phyloP scores from a whole-genome alignment of 2,113 vertebrate species.

The Eolophus roseicapilla region DNA sequence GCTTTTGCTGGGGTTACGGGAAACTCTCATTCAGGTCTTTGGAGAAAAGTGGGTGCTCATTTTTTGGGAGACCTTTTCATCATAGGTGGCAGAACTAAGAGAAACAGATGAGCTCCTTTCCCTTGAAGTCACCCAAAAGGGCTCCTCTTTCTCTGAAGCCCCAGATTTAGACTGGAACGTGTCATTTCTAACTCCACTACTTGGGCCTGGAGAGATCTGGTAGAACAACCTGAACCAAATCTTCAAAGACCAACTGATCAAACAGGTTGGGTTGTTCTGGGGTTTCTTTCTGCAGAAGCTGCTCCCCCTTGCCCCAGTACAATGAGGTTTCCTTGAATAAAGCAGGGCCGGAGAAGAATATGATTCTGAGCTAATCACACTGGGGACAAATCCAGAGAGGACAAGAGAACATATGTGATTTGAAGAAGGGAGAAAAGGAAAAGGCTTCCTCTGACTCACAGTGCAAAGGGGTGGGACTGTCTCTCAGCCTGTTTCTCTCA shows the following conservation, averaged over 20 bases:
- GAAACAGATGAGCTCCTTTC: neutral
- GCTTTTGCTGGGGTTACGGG: neutral
- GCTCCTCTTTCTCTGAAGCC: neutral
- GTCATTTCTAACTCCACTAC: neutral
- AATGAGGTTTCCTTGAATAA: neutral
- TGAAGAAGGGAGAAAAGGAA: neutral
- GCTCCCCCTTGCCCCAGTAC: accelerated
- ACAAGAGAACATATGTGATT: neutral
- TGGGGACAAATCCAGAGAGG: neutral
- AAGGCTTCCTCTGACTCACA: accelerated
- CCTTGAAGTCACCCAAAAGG: neutral
- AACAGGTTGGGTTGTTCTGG: neutral
- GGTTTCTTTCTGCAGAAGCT: neutral
- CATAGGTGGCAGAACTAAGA: neutral
- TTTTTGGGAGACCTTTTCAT: neutral
- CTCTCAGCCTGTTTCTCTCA: neutral
- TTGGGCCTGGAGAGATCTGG: neutral
- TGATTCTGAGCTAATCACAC: neutral
- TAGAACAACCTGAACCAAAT: neutral
- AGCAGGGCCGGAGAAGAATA: neutral
- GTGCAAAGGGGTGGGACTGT: neutral
- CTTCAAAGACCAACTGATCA: neutral
- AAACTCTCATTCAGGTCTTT: neutral
- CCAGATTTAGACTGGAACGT: neutral
- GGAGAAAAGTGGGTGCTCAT: neutral